A percentile compares a stretch with the other conserved stretches of the same genome.
phyloP scores from a whole-genome alignment of 2,113 vertebrate genomes.

The Synchiropus splendidus region DNA sequence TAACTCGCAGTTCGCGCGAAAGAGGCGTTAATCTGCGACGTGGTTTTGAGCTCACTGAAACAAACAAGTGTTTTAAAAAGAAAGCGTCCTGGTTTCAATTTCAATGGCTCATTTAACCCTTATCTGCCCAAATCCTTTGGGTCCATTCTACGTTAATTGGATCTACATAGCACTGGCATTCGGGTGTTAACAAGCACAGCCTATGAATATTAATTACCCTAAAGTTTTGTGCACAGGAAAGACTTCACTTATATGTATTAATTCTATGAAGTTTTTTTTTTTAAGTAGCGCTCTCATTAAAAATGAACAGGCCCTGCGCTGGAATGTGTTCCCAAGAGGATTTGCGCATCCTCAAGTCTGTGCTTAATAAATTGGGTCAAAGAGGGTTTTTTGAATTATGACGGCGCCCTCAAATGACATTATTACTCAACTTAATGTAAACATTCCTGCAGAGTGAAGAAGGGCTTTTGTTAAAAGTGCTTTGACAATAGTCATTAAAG shows the following conservation, averaged over 20 bases:
- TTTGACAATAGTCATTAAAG: conserved; percentile 53
- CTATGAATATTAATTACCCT: conserved; percentile 89
- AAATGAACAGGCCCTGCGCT: conserved; percentile 66
- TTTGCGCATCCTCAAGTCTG: conserved; percentile 63
- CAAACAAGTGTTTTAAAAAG: conserved; percentile 70
- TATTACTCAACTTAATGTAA: conserved; percentile 53
- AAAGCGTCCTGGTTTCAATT: conserved; percentile 66
- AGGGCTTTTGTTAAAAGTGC: no score
- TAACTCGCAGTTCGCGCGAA: no score
- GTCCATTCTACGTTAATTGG: conserved; percentile 69
- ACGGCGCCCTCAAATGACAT: conserved; percentile 38
- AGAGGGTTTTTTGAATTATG: conserved; percentile 43
- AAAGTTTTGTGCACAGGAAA: conserved; percentile 79
- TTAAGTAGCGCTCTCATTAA: conserved; percentile 72
- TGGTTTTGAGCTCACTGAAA: conserved; percentile 60
- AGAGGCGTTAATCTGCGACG: conserved; percentile 45
- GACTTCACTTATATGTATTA: conserved; percentile 80
- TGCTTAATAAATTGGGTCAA: conserved; percentile 67
- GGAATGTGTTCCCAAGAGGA: conserved; percentile 62
- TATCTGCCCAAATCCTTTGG: conserved; percentile 78
- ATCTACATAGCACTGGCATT: conserved; percentile 75
- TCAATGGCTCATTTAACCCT: conserved; percentile 74
- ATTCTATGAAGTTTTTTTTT: conserved; percentile 88
- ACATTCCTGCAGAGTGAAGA: conserved; percentile 41
- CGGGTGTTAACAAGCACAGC: conserved; percentile 80